These are phyloP conservation scores for Crematogaster levior DNA, from an alignment of 2,888 invertebrate species.

Conservation along the genomic window DNA sequence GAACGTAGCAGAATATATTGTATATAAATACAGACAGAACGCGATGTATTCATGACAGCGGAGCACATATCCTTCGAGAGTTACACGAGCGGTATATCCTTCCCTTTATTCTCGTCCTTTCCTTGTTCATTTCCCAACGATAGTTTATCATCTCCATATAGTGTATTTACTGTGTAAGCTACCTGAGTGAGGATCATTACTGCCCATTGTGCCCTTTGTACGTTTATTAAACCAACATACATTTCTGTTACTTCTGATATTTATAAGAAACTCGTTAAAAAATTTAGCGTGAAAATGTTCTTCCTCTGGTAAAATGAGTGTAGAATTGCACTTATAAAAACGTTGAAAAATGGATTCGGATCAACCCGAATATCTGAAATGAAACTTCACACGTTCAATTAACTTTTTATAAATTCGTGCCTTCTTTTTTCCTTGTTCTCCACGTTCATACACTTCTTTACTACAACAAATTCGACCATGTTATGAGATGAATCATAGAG, in stretches of 20 bases:
- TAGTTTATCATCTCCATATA: constrained; percentile 16
- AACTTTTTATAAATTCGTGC: background rate
- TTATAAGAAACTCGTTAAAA: background rate
- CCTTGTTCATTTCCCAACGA: constrained; percentile 3
- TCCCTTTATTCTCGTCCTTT: background rate
- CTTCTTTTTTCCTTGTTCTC: background rate
- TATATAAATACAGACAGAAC: background rate
- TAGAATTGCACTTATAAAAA: background rate
- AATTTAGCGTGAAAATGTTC: background rate
- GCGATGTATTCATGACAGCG: constrained; percentile 8
- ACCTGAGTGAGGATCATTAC: constrained; percentile 1
- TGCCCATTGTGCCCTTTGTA: background rate
- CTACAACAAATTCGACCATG: background rate
- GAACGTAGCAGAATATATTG: background rate
- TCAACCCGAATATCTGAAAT: background rate
- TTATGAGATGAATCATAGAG: background rate
- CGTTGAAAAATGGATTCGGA: background rate
- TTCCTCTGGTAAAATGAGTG: background rate
- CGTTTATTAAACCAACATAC: background rate
- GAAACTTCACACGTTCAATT: background rate
- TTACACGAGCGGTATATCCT: constrained; percentile 3
- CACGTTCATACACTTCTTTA: background rate
- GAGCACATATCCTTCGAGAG: constrained; percentile 9
- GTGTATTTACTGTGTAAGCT: background rate
- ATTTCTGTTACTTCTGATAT: background rate